Percentiles rank a stretch among this genome's conserved stretches.
These are phyloP conservation scores for Ischnura elegans DNA, from an alignment of 2,888 invertebrate species.

Conservation along the genomic window DNA sequence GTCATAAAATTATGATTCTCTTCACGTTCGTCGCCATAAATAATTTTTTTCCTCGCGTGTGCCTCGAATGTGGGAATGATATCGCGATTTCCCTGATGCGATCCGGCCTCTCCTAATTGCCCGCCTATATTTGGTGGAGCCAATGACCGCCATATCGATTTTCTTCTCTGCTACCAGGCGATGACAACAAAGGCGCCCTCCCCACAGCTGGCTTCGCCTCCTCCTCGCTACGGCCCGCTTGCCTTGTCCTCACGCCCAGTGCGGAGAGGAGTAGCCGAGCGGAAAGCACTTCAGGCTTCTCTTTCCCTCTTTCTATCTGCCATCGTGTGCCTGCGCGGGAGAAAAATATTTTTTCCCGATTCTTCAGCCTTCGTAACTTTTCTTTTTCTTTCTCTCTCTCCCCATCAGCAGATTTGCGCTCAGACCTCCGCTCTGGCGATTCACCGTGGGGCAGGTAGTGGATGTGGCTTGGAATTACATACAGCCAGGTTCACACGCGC, in stretches of 20 bases:
- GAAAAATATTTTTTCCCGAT: not conserved
- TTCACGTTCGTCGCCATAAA: too few species aligned
- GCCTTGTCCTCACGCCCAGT: too few species aligned
- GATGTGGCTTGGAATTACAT: not conserved
- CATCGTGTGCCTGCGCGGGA: not conserved
- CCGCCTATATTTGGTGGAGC: not conserved
- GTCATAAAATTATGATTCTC: too few species aligned
- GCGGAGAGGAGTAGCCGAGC: too few species aligned
- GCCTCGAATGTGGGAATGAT: too few species aligned
- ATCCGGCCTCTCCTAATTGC: not conserved
- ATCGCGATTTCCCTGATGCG: too few species aligned
- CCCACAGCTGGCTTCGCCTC: too few species aligned
- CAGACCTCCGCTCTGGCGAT: not conserved
- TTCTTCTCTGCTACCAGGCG: not conserved
- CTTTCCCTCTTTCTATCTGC: not conserved
- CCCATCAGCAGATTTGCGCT: not conserved
- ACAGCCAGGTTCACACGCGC: not conserved
- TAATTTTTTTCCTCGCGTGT: too few species aligned
- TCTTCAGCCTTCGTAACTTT: too few species aligned
- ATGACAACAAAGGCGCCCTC: not conserved
- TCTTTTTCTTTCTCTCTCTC: too few species aligned
- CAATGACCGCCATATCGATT: constrained; percentile 3
- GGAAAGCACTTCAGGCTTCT: not conserved
- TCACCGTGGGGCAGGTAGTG: not conserved
- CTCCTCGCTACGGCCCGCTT: too few species aligned